Evolutionary conservation across 2,113 vertebrate genomes (phyloP), one percentile per base, ranked within the genome.

Genomic region (Stigmatopora argus): DNA sequence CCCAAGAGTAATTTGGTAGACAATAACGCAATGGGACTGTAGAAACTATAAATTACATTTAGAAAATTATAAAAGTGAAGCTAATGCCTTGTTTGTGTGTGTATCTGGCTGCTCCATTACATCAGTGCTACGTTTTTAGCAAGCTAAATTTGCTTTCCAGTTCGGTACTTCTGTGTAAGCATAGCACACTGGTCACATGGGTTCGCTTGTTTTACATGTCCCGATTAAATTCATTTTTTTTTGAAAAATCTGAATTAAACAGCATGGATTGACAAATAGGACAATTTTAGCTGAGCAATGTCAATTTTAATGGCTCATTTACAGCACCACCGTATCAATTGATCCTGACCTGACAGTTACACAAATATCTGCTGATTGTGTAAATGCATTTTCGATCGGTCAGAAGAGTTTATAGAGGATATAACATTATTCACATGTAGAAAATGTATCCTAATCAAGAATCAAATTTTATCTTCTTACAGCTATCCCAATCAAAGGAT

Each of bases 351-450:
- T 65, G 59, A 81, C 52, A 12, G 38, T 55, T 18, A 73, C 63
- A 63, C 47, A 46, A 34, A 58, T 68, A 49, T 17, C 14, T 55
- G 21, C 4, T 60, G 56, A 82, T 68, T 68, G 17, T 60, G 75
- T 51, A 73, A 75, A 87, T n/a, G 82, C 79, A n/a, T n/a, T n/a
- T n/a, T n/a, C n/a, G n/a, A 85, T 82, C 72, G 65, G n/a, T 55
- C 12, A 12, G 12, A 69, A 69, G 44, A 66, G 62, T 47, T 69
- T 45, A 26, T 10, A 15, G 52, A 7, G 31, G 47, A 62, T 44
- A 21, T 21, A 58, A 65, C 18, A 19, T 23, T 55, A 63, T 35
- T 66, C 17, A 57, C 11, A 77, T 8, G 26, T n/a, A 18, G 21
- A 9, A 70, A 73, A 65, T 53, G 7, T 26, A 71, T 60, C 60